Evolutionary conservation across 2,797 vertebrate genomes (phyloP).

Genomic region (Pteronotus mesoamericanus): DNA sequence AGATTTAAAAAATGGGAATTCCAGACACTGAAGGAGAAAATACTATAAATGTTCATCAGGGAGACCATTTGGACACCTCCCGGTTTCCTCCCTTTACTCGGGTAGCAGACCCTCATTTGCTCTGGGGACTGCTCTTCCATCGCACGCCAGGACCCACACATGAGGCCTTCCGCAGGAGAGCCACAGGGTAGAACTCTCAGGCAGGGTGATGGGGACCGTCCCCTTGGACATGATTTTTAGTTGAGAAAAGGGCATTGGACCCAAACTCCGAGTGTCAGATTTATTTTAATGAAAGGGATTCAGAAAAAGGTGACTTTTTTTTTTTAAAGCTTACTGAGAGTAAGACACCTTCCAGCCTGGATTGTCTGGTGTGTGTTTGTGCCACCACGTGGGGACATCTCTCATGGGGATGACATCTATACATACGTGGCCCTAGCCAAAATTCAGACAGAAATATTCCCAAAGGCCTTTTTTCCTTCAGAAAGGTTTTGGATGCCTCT

Average conservation of each 20-base stretch:
- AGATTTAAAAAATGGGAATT: not conserved
- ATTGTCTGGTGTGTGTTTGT: not conserved
- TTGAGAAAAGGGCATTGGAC: not conserved
- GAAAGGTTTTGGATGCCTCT: not conserved
- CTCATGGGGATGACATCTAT: not conserved
- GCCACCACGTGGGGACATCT: not conserved
- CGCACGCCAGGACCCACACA: rapidly evolving
- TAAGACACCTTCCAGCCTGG: not conserved
- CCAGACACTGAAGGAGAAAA: not conserved
- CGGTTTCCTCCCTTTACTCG: not conserved
- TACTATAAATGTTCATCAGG: not conserved
- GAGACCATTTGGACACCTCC: not conserved
- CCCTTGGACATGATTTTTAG: not conserved
- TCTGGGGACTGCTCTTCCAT: rapidly evolving
- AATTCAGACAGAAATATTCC: not conserved
- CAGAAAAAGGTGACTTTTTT: not conserved
- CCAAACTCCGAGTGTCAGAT: not conserved
- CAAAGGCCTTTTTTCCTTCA: not conserved
- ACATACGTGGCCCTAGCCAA: rapidly evolving
- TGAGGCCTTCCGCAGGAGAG: not conserved
- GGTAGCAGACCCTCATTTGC: not conserved
- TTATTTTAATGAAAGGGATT: not conserved
- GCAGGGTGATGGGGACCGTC: too few species aligned
- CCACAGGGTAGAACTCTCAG: not conserved
- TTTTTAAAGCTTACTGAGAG: not conserved